Evolutionary conservation across 2,888 invertebrate genomes (phyloP).

Genomic region (Pocota personata): DNA sequence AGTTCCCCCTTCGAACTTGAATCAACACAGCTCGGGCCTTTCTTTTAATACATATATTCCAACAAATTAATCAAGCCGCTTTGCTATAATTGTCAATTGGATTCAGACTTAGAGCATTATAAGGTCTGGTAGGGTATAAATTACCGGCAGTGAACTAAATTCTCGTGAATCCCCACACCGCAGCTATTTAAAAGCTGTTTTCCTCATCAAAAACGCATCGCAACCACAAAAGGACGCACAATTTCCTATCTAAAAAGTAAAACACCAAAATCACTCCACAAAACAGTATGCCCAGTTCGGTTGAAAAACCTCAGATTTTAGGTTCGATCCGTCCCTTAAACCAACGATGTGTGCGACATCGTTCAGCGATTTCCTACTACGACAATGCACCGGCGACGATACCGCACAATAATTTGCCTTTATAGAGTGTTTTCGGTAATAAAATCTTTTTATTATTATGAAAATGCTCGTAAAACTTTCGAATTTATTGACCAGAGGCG

Average conservation of each 20-base stretch:
- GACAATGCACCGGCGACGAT: constrained; percentile 19
- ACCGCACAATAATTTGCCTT: constrained; percentile 71
- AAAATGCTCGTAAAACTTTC: constrained; percentile 74
- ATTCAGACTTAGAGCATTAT: too few species aligned
- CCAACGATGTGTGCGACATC: constrained; percentile 14
- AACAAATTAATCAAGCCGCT: too few species aligned
- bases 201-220: not conserved
- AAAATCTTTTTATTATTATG: constrained; percentile 74
- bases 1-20: too few species aligned
- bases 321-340: not conserved
- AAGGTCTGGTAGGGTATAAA: too few species aligned
- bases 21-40: too few species aligned
- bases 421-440: constrained; percentile 74
- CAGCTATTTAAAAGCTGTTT: not conserved
- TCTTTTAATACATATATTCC: too few species aligned
- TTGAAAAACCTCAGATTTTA: not conserved
- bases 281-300: not conserved
- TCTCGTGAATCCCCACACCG: not conserved
- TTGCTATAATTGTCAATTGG: too few species aligned
- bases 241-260: not conserved
- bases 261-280: not conserved
- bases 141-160: too few species aligned
- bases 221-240: not conserved
- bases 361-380: constrained; percentile 17
- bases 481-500: constrained; percentile 72